Percentiles rank a stretch among this genome's conserved stretches.
phyloP scores from a whole-genome alignment of 2,113 vertebrate genomes.

The Ia io region DNA sequence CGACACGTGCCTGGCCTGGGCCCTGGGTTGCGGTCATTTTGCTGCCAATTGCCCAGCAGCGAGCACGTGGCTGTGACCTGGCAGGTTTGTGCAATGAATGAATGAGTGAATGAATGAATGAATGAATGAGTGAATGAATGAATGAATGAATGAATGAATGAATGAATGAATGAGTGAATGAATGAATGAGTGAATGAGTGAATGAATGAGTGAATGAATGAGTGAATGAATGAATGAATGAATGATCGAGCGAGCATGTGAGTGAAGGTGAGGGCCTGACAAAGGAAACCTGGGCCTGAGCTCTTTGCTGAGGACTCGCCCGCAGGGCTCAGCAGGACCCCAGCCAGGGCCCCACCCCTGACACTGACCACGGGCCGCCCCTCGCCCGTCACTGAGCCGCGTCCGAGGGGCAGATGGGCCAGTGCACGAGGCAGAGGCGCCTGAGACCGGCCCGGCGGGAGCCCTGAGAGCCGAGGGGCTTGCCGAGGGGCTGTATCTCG shows the following conservation, averaged over 20 bases:
- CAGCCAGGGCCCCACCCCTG: too few relatives aligned
- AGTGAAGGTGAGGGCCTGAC: too few relatives aligned
- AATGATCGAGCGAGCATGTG: not conserved
- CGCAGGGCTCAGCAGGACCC: not conserved
- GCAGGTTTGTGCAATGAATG: not conserved
- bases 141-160: not conserved
- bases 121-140: not conserved
- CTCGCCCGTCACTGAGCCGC: not conserved
- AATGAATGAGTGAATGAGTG: not conserved
- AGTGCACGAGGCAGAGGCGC: not conserved
- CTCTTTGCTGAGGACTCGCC: not conserved
- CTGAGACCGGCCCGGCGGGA: not conserved
- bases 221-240: not conserved
- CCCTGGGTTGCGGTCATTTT: not conserved
- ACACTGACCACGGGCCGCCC: not conserved
- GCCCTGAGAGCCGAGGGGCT: slow-evolving; percentile 9
- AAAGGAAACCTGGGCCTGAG: not conserved
- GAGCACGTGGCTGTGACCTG: not conserved
- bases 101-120: not conserved
- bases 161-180: not conserved
- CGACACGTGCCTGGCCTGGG: too few relatives aligned
- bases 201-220: not conserved
- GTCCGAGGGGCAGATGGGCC: not conserved
- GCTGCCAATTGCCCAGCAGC: not conserved
- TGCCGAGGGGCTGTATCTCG: slow-evolving; percentile 50